Evolutionary conservation across 2,113 vertebrate genomes (phyloP).

Genomic region (Leuciscus idus): DNA sequence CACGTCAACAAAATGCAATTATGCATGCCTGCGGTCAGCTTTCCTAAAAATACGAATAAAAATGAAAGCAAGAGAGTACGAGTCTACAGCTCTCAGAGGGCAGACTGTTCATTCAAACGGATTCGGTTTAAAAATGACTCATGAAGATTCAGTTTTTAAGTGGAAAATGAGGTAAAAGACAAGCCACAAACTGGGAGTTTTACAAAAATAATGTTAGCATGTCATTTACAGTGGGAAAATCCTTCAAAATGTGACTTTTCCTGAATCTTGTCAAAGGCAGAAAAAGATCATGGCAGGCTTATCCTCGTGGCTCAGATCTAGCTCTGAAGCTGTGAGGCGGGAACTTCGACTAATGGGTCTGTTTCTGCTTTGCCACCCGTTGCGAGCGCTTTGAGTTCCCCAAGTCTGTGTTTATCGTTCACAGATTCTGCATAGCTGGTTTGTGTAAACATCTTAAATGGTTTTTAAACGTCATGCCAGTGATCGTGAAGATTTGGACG

Average conservation of each 20-base stretch:
- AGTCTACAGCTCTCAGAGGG: not conserved
- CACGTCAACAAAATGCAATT: slow-evolving; percentile 10
- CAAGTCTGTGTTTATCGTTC: slow-evolving; percentile 34
- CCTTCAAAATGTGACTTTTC: not conserved
- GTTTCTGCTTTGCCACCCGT: slow-evolving; percentile 39
- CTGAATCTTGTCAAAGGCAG: not conserved
- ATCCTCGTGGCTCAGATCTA: not conserved
- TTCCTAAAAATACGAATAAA: not conserved
- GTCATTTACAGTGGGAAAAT: not conserved
- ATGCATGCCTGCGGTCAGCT: not conserved
- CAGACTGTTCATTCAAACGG: not conserved
- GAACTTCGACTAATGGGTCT: slow-evolving; percentile 6
- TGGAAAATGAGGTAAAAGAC: not conserved
- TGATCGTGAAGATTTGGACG: not conserved
- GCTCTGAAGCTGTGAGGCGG: not conserved
- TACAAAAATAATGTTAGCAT: not conserved
- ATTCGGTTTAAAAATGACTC: not conserved
- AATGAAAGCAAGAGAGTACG: not conserved
- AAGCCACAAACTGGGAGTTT: not conserved
- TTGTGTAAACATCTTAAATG: slow-evolving; percentile 44
- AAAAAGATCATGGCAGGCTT: not conserved
- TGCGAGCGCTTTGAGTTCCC: not conserved
- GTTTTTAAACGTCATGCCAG: slow-evolving; percentile 22
- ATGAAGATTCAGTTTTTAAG: not conserved
- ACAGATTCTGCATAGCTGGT: slow-evolving; percentile 33